Evolutionary conservation across 1,140 invertebrate genomes (phyloP).

Genomic region (Homalodisca vitripennis): DNA sequence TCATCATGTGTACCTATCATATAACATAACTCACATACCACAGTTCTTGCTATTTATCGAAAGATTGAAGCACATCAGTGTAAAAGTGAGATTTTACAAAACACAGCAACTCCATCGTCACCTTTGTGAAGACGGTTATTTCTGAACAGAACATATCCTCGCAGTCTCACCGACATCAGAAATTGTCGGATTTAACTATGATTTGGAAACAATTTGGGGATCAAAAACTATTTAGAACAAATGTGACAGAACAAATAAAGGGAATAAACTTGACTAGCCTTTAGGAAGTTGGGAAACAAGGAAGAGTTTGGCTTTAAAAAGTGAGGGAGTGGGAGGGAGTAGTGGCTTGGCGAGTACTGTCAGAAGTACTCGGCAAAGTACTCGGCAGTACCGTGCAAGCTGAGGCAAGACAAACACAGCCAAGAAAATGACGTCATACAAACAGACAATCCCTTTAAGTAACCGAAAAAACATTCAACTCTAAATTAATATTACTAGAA

Average conservation of each 20-base stretch:
- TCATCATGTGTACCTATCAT: too few species aligned
- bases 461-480: too few species aligned
- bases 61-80: background rate
- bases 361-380: too few species aligned
- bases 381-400: too few species aligned
- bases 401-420: too few species aligned
- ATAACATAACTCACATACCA: too few species aligned
- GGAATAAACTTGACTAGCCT: background rate
- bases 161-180: background rate
- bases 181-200: background rate
- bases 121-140: background rate
- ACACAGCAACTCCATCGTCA: background rate
- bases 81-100: background rate
- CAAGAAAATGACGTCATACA: too few species aligned
- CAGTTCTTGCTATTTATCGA: too few species aligned
- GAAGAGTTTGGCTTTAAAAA: background rate
- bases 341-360: too few species aligned
- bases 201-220: background rate
- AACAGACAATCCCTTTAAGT: too few species aligned
- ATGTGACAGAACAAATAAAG: background rate
- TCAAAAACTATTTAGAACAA: background rate
- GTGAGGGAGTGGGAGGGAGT: background rate
- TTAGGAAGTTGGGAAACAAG: background rate
- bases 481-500: too few species aligned
- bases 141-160: constrained; percentile 2